Evolutionary conservation across 2,797 vertebrate genomes (phyloP).

Genomic region (Hydrophis major): DNA sequence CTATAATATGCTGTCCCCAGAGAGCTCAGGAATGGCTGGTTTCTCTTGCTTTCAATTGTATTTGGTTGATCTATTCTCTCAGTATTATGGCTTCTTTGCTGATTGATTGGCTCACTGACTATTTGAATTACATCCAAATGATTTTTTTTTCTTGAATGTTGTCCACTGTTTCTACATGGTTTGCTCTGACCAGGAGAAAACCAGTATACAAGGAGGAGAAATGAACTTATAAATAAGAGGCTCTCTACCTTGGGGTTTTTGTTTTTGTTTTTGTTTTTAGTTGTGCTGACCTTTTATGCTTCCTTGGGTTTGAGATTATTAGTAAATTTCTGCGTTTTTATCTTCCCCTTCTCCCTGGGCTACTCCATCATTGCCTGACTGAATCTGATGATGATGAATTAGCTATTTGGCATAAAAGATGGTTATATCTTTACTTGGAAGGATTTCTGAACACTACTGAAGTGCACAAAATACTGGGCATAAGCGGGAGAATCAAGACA

Average conservation of each 20-base stretch:
- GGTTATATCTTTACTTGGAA: conserved; percentile 11
- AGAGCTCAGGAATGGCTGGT: not conserved
- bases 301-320: conserved; percentile 8
- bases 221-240: not conserved
- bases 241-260: not conserved
- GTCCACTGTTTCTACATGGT: not conserved
- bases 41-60: not conserved
- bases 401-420: conserved; percentile 21
- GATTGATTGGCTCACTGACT: not conserved
- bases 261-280: not conserved
- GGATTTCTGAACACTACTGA: conserved; percentile 5
- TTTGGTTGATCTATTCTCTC: not conserved
- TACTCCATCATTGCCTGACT: conserved; percentile 22
- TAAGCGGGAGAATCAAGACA: conserved; percentile 15
- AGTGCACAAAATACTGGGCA: conserved; percentile 3
- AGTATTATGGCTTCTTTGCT: not conserved
- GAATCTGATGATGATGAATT: conserved; percentile 38
- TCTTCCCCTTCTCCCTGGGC: not conserved
- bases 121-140: not conserved
- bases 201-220: not conserved
- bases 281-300: conserved; percentile 3
- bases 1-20: no score
- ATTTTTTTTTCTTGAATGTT: not conserved
- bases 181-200: not conserved
- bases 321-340: not conserved